phyloP scores from a whole-genome alignment of 1,140 invertebrate genomes.

The Wasmannia auropunctata region DNA sequence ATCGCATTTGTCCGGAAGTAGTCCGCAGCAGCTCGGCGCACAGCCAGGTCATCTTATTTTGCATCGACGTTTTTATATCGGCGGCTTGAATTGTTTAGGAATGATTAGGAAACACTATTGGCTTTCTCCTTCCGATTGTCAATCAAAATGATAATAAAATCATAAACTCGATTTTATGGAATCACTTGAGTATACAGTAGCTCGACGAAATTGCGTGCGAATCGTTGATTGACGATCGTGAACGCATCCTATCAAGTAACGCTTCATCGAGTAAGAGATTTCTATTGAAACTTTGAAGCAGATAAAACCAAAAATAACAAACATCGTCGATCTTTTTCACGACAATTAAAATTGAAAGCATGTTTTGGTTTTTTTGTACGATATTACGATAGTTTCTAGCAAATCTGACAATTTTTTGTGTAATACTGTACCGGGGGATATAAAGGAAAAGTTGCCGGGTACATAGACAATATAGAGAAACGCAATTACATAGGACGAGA shows the following conservation, averaged over 20 bases:
- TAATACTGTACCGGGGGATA: neutral
- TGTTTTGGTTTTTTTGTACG: neutral
- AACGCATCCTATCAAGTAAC: neutral
- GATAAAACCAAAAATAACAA: neutral
- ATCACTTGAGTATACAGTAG: neutral
- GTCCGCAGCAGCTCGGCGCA: constrained; percentile 70
- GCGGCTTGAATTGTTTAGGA: constrained; percentile 51
- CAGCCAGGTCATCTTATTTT: constrained; percentile 77
- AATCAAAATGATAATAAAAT: constrained; percentile 38
- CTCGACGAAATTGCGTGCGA: constrained; percentile 13
- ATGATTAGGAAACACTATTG: constrained; percentile 59
- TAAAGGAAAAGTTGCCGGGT: neutral
- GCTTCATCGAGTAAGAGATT: constrained; percentile 10
- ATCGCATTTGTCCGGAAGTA: constrained; percentile 69
- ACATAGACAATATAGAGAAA: neutral
- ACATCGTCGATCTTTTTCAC: neutral
- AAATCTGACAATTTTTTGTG: neutral
- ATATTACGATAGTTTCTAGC: neutral
- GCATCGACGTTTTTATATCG: constrained; percentile 54
- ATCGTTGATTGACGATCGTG: constrained; percentile 3
- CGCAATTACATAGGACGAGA: constrained; percentile 11
- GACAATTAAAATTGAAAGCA: neutral
- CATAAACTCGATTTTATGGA: constrained; percentile 21
- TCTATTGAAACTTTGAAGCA: neutral
- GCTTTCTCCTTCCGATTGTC: constrained; percentile 30